Percentiles rank a stretch among this genome's conserved stretches.
Conservation (phyloP, 1,140 invertebrate genomes). For the Archivesica marissinica region DNA sequence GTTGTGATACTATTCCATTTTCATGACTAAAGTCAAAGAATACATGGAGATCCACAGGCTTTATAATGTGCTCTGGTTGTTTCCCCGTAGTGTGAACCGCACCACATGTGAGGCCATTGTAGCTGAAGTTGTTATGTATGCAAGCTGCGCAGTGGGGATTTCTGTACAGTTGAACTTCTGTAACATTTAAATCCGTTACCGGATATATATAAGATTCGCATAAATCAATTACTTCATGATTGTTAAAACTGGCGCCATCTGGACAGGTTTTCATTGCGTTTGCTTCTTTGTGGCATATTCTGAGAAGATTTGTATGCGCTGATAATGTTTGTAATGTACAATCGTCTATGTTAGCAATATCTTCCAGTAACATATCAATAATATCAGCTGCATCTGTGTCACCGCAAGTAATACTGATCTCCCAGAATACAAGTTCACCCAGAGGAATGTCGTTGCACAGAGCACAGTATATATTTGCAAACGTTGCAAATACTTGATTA, state of each 20-base stretch:
- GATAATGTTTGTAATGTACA: neutral
- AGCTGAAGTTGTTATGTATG: neutral
- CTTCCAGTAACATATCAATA: neutral
- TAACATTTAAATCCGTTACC: neutral
- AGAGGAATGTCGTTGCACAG: neutral
- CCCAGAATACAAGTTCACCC: neutral
- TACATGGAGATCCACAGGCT: neutral
- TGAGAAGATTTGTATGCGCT: neutral
- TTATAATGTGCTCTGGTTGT: neutral
- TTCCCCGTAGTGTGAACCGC: neutral
- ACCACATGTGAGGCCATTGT: neutral
- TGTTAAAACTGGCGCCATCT: too few relatives aligned
- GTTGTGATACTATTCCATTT: neutral
- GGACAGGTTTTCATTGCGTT: too few relatives aligned
- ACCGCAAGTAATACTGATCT: neutral
- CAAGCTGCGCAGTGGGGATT: constrained; percentile 29
- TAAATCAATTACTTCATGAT: neutral
- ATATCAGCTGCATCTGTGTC: neutral
- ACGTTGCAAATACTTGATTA: neutral
- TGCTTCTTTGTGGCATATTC: neutral
- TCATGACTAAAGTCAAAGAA: neutral
- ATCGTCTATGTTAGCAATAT: neutral
- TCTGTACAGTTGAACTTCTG: neutral
- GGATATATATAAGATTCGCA: constrained; percentile 9
- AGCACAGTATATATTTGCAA: constrained; percentile 31